Conservation (phyloP, 2,113 vertebrate species). For the Podocnemis expansa region DNA sequence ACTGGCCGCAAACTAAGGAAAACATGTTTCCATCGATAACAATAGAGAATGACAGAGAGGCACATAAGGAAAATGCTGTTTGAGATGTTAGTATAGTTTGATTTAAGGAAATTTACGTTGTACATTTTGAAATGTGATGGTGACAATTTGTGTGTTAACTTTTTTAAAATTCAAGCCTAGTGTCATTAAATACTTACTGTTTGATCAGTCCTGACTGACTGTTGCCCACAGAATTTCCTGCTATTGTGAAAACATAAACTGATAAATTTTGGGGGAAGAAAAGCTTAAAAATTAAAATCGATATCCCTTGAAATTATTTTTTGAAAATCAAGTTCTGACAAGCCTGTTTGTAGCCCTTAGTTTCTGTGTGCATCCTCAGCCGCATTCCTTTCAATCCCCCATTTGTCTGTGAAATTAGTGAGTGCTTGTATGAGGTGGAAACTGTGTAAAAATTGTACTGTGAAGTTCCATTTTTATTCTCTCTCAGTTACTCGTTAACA, state of each 20-base stretch:
- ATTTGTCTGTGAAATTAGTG: too few species aligned
- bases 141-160: not conserved
- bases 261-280: not conserved
- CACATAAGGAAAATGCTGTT: not conserved
- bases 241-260: not conserved
- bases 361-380: not conserved
- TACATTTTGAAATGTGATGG: not conserved
- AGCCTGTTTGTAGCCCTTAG: not conserved
- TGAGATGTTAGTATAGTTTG: not conserved
- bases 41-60: not conserved
- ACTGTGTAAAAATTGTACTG: not conserved
- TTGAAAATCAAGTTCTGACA: not conserved
- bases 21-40: not conserved
- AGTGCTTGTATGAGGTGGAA: too few species aligned
- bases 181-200: not conserved
- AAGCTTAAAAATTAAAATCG: not conserved
- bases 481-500: too few species aligned
- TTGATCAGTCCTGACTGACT: not conserved
- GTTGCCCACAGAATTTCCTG: not conserved
- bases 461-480: not conserved
- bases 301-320: not conserved
- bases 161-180: not conserved
- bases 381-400: too few species aligned
- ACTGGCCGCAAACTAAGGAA: not conserved
- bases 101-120: not conserved